These are phyloP conservation scores for Laticauda laticaudata DNA, from an alignment of 2,113 vertebrate genomes.

Conservation along the genomic window DNA sequence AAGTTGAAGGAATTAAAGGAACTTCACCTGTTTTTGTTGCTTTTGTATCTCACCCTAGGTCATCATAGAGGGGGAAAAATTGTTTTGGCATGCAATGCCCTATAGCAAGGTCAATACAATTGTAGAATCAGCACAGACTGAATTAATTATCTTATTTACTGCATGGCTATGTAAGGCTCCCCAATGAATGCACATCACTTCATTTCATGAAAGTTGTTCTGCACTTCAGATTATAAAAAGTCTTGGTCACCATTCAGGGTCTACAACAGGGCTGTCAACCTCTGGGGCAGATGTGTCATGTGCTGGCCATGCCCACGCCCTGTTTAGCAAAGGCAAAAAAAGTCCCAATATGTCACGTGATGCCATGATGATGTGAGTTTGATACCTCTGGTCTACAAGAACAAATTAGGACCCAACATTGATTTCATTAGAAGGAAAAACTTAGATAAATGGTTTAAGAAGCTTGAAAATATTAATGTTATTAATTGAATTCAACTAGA, in stretches of 20 bases:
- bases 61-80: not conserved
- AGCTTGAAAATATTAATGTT: conserved; percentile 44
- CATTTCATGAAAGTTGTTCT: not conserved
- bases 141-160: not conserved
- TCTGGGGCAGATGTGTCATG: too few relatives aligned
- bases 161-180: not conserved
- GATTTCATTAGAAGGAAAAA: conserved; percentile 58
- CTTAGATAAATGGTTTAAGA: conserved; percentile 35
- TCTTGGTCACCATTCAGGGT: not conserved
- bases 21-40: too few relatives aligned
- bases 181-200: not conserved
- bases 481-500: conserved; percentile 65
- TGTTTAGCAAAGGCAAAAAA: too few relatives aligned
- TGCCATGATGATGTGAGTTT: too few relatives aligned
- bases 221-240: not conserved
- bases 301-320: too few relatives aligned
- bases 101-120: not conserved
- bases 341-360: too few relatives aligned
- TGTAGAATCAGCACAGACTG: not conserved
- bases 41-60: too few relatives aligned
- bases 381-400: not conserved
- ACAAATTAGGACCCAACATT: conserved; percentile 8
- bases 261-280: too few relatives aligned
- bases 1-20: too few relatives aligned
- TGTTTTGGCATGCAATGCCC: not conserved